phyloP scores from a whole-genome alignment of 2,113 vertebrate genomes.

The Phycodurus eques region DNA sequence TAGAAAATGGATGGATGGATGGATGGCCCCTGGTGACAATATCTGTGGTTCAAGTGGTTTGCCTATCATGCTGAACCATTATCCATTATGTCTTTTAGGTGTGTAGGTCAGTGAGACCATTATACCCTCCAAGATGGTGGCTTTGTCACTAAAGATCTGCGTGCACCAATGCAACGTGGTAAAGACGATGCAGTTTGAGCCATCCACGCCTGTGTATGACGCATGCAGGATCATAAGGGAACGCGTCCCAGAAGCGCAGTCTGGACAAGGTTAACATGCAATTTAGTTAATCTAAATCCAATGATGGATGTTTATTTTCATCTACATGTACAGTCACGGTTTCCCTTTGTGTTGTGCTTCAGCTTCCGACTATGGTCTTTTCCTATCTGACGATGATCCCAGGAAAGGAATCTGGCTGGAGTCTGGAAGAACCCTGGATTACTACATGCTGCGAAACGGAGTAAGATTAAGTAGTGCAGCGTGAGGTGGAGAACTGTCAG shows the following conservation, averaged over 20 bases:
- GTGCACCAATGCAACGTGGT: slow-evolving; percentile 98
- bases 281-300: slow-evolving; percentile 16
- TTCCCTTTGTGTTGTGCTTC: slow-evolving; percentile 48
- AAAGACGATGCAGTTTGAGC: slow-evolving; percentile 99
- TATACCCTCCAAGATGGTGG: slow-evolving; percentile 83
- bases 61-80: background rate
- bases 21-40: background rate
- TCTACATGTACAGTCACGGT: slow-evolving; percentile 14
- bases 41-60: background rate
- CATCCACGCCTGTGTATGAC: slow-evolving; percentile 91
- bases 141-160: slow-evolving; percentile 97
- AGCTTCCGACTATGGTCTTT: slow-evolving; percentile 97
- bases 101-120: slow-evolving; percentile 44
- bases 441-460: slow-evolving; percentile 98
- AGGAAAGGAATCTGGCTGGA: slow-evolving; percentile 98
- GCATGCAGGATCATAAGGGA: slow-evolving; percentile 93
- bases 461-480: slow-evolving; percentile 69
- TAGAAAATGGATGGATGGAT: no score
- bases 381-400: slow-evolving; percentile 95
- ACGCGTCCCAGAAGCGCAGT: slow-evolving; percentile 91
- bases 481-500: slow-evolving; percentile 23
- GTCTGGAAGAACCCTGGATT: slow-evolving; percentile 94
- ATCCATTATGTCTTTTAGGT: slow-evolving; percentile 44
- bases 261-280: slow-evolving; percentile 85
- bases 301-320: slow-evolving; percentile 21